A percentile compares a stretch with the other conserved stretches of the same genome.
These are phyloP conservation scores for Lycocerus yunnanus DNA, from an alignment of 2,888 invertebrate species.

Conservation along the genomic window DNA sequence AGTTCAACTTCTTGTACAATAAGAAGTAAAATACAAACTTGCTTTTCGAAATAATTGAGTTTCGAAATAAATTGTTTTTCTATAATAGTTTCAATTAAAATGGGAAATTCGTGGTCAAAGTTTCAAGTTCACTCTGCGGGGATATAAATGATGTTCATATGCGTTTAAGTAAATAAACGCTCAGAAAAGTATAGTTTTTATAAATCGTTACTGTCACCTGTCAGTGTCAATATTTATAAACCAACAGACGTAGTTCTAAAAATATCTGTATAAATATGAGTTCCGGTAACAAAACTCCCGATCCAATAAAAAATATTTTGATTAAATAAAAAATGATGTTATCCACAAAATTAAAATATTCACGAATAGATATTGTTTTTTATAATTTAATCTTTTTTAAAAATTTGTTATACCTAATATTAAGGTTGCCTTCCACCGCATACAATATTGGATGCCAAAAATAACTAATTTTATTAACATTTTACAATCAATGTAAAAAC, in stretches of 20 bases:
- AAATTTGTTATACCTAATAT: too few relatives aligned
- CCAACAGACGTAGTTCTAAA: neutral
- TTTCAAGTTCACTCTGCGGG: neutral
- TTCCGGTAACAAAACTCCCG: neutral
- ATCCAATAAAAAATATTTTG: neutral
- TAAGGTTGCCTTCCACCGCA: too few relatives aligned
- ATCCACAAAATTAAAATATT: neutral
- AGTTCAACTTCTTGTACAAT: slow-evolving; percentile 5
- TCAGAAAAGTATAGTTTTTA: neutral
- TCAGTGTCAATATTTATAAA: neutral
- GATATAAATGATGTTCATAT: neutral
- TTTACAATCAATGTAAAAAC: too few relatives aligned
- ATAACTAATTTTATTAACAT: too few relatives aligned
- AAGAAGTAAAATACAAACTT: slow-evolving; percentile 3
- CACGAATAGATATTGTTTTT: too few relatives aligned
- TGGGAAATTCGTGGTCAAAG: neutral
- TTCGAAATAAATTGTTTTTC: slow-evolving; percentile 9
- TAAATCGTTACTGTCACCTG: neutral
- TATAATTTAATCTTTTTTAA: too few relatives aligned
- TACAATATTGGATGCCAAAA: too few relatives aligned
- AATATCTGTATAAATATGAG: neutral
- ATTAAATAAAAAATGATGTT: too few relatives aligned
- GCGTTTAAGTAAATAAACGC: neutral
- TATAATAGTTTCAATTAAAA: slow-evolving; percentile 4
- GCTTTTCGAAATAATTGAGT: slow-evolving; percentile 9